Percentiles rank a stretch among this genome's conserved stretches.
phyloP scores from a whole-genome alignment of 64 coral and sea anemone species.

The Catalaphyllia jardinei region DNA sequence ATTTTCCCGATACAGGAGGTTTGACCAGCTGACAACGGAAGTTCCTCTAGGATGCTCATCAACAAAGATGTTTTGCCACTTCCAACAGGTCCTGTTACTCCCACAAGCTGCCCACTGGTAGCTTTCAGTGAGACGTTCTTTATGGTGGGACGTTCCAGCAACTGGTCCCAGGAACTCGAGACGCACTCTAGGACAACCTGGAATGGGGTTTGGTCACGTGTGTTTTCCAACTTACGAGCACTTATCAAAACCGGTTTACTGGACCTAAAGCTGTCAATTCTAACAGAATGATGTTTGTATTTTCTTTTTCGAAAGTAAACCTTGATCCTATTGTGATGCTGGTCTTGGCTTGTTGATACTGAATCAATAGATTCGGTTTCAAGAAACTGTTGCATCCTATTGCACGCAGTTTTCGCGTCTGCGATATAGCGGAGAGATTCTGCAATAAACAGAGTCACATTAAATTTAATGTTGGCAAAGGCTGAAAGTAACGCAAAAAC shows the following conservation, averaged over 20 bases:
- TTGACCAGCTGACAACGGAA: conserved; percentile 22
- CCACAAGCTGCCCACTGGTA: conserved; percentile 16
- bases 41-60: conserved; percentile 53
- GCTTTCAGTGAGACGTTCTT: conserved; percentile 14
- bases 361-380: background rate
- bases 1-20: conserved; percentile 8
- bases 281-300: background rate
- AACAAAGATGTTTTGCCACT: conserved; percentile 67
- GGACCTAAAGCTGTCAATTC: conserved; percentile 9
- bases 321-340: background rate
- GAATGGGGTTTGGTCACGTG: background rate
- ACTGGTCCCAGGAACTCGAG: background rate
- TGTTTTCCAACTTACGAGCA: background rate
- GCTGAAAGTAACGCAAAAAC: conserved; percentile 54
- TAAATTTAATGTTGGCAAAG: background rate
- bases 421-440: background rate
- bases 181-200: background rate
- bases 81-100: conserved; percentile 69
- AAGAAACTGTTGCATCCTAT: background rate
- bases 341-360: background rate
- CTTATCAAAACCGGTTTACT: background rate
- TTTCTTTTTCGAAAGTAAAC: background rate
- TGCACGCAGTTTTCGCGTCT: background rate
- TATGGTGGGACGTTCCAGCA: background rate
- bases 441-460: background rate